phyloP scores from a whole-genome alignment of 1,140 invertebrate species.

The Eubasilissa regina region DNA sequence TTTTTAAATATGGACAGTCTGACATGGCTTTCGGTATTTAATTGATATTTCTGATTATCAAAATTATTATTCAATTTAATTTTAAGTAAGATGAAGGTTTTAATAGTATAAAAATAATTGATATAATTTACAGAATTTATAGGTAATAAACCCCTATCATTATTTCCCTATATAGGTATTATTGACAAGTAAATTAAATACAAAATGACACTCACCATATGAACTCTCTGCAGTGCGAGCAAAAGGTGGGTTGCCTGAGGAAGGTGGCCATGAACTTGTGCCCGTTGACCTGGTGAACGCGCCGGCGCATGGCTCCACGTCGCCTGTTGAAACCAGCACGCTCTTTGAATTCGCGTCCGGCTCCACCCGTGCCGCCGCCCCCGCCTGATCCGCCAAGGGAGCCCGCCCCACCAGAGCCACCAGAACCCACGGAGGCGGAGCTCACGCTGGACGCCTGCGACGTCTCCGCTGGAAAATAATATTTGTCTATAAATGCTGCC shows the following conservation, averaged over 20 bases:
- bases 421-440: conserved; percentile 46
- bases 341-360: conserved; percentile 91
- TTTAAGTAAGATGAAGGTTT: no score
- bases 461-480: conserved; percentile 52
- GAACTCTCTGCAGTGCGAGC: conserved; percentile 97
- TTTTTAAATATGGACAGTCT: no score
- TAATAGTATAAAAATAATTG: no score
- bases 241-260: conserved; percentile 98
- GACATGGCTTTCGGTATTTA: no score
- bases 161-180: no score
- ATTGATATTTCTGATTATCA: no score
- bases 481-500: no score
- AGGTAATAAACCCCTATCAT: no score
- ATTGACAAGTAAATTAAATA: no score
- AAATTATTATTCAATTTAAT: no score
- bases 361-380: conserved; percentile 62
- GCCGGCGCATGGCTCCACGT: conserved; percentile 93
- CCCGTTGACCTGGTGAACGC: conserved; percentile 97
- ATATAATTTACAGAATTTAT: no score
- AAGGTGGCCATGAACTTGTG: conserved; percentile 99
- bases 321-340: conserved; percentile 93
- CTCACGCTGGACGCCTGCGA: conserved; percentile 55
- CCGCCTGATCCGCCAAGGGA: conserved; percentile 64
- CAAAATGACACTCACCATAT: conserved; percentile 97
- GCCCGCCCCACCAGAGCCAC: conserved; percentile 64